These are phyloP conservation scores for Hemithea aestivaria DNA, from an alignment of 2,888 invertebrate genomes.

Conservation along the genomic window DNA sequence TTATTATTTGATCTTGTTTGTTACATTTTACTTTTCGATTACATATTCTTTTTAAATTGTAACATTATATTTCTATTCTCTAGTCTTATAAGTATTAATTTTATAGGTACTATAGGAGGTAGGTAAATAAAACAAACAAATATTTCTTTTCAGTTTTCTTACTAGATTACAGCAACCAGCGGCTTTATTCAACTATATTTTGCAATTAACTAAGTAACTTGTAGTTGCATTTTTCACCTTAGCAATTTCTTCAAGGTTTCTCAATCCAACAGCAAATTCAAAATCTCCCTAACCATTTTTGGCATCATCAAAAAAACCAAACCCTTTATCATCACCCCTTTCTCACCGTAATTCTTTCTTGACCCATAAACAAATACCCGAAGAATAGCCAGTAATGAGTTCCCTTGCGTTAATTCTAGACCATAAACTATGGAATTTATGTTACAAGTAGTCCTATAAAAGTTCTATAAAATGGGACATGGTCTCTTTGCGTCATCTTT, in stretches of 20 bases:
- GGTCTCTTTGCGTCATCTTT: conserved; percentile 58
- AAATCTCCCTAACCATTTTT: too few species aligned
- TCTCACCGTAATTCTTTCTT: conserved; percentile 73
- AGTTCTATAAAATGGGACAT: conserved; percentile 73
- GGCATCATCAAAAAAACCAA: conserved; percentile 14
- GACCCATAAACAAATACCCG: conserved; percentile 71
- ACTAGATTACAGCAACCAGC: too few species aligned
- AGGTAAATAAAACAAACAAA: too few species aligned
- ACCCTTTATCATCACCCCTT: conserved; percentile 45
- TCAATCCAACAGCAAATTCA: too few species aligned
- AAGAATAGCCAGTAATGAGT: conserved; percentile 76
- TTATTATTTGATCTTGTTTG: background rate
- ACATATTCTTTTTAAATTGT: background rate
- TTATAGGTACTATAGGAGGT: too few species aligned
- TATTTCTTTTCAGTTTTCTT: too few species aligned
- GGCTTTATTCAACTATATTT: too few species aligned
- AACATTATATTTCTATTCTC: too few species aligned
- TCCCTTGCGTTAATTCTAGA: conserved; percentile 68
- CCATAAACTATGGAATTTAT: conserved; percentile 75
- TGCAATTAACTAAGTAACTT: too few species aligned
- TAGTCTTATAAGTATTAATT: too few species aligned
- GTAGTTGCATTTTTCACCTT: too few species aligned
- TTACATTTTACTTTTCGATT: background rate
- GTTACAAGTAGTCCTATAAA: conserved; percentile 63
- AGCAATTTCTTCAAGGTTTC: too few species aligned